Evolutionary conservation across 2,113 vertebrate genomes (phyloP).

Genomic region (Arvicanthis niloticus): DNA sequence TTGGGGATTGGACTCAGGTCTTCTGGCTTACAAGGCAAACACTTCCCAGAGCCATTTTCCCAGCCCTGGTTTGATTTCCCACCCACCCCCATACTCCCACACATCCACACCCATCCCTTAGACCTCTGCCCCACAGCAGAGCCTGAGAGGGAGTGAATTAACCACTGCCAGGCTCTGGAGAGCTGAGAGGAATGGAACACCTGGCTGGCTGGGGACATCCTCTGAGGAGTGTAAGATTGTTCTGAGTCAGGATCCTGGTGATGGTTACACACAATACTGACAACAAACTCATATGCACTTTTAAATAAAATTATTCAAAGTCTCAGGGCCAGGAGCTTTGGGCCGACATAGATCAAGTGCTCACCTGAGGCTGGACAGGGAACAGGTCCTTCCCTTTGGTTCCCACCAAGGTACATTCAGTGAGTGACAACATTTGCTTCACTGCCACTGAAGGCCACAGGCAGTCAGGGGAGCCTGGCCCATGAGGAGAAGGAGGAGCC

Average conservation of each 20-base stretch:
- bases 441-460: neutral
- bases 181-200: neutral
- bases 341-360: neutral
- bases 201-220: neutral
- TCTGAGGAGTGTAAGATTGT: neutral
- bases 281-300: neutral
- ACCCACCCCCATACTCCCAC: neutral
- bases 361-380: neutral
- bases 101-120: no score
- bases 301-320: neutral
- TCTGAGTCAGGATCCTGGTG: neutral
- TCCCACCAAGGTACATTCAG: neutral
- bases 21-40: neutral
- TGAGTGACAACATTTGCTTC: neutral
- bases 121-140: neutral
- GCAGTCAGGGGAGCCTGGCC: neutral
- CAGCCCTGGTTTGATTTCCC: neutral
- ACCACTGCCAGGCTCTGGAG: neutral
- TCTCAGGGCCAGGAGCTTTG: neutral
- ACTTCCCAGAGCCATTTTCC: neutral
- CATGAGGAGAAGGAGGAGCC: neutral
- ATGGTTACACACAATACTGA: neutral
- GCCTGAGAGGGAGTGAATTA: no score
- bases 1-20: neutral
- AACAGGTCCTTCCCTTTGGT: neutral